Evolutionary conservation across 2,888 invertebrate genomes (phyloP).

Genomic region (Sinelater perroti): DNA sequence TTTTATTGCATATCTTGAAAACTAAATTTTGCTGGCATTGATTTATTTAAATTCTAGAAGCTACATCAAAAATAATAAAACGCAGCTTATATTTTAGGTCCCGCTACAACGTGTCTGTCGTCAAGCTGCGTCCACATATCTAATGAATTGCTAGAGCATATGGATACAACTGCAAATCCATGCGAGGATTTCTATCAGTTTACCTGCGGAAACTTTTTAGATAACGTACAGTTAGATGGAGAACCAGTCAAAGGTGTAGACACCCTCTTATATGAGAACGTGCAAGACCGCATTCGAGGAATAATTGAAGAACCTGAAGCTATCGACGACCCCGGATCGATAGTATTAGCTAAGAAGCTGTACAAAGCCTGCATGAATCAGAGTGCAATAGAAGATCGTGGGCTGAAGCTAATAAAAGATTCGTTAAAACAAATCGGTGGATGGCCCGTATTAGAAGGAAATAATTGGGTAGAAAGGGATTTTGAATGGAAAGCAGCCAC

Average conservation of each 20-base stretch:
- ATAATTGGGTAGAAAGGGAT: constrained; percentile 58
- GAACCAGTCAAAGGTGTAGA: constrained; percentile 32
- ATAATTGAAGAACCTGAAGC: constrained; percentile 44
- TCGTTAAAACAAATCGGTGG: constrained; percentile 64
- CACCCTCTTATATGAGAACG: constrained; percentile 31
- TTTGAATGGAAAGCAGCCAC: constrained; percentile 56
- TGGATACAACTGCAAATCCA: constrained; percentile 40
- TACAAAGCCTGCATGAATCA: constrained; percentile 55
- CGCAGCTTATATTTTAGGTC: constrained; percentile 40
- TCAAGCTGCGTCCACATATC: constrained; percentile 43
- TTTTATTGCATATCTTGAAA: too few species aligned
- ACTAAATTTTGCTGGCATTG: too few species aligned
- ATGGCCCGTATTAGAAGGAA: constrained; percentile 67
- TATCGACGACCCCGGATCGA: constrained; percentile 38
- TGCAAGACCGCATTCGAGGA: constrained; percentile 41
- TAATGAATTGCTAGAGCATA: constrained; percentile 43
- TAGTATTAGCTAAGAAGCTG: constrained; percentile 43
- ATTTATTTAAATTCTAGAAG: too few species aligned
- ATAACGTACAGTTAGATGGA: constrained; percentile 37
- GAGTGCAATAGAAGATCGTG: constrained; percentile 50
- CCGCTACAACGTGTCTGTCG: constrained; percentile 40
- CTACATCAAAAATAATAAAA: too few species aligned
- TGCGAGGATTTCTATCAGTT: constrained; percentile 47
- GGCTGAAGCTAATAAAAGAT: constrained; percentile 52
- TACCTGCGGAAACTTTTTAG: constrained; percentile 43